Evolutionary conservation across 2,888 invertebrate genomes (phyloP).

Genomic region (Acleris emargana): DNA sequence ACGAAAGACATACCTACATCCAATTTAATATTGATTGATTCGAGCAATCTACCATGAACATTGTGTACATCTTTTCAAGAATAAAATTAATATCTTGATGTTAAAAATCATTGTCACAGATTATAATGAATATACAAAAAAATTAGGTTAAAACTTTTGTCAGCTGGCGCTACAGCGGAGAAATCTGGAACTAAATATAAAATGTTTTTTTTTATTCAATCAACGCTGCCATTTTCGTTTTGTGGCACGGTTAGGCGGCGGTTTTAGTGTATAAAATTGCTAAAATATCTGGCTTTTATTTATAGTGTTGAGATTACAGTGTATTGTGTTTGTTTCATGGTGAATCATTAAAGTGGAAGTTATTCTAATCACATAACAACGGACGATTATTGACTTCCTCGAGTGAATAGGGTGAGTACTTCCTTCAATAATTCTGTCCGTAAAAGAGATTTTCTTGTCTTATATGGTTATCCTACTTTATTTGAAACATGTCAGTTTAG

Average conservation of each 20-base stretch:
- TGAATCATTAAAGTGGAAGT: conserved; percentile 50
- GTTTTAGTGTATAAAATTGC: conserved; percentile 61
- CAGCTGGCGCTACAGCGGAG: conserved; percentile 37
- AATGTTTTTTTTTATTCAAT: conserved; percentile 41
- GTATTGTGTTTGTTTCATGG: conserved; percentile 53
- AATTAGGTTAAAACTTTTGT: neutral
- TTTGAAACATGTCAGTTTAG: neutral
- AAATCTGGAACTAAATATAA: conserved; percentile 39
- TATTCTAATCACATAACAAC: conserved; percentile 54
- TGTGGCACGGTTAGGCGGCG: conserved; percentile 79
- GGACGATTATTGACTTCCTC: conserved; percentile 71
- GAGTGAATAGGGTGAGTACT: conserved; percentile 77
- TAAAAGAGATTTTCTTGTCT: conserved; percentile 47
- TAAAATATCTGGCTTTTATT: conserved; percentile 56
- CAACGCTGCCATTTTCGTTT: conserved; percentile 83
- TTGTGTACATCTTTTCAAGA: too few relatives aligned
- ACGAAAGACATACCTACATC: too few relatives aligned
- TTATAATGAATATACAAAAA: too few relatives aligned
- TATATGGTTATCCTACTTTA: neutral
- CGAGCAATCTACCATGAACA: too few relatives aligned
- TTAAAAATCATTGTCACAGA: too few relatives aligned
- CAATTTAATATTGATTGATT: too few relatives aligned
- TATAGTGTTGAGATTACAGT: conserved; percentile 54
- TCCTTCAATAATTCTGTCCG: conserved; percentile 62
- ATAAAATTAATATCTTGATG: too few relatives aligned